These are phyloP conservation scores for Melanerpes formicivorus DNA, from an alignment of 2,113 vertebrate genomes.

Conservation along the genomic window DNA sequence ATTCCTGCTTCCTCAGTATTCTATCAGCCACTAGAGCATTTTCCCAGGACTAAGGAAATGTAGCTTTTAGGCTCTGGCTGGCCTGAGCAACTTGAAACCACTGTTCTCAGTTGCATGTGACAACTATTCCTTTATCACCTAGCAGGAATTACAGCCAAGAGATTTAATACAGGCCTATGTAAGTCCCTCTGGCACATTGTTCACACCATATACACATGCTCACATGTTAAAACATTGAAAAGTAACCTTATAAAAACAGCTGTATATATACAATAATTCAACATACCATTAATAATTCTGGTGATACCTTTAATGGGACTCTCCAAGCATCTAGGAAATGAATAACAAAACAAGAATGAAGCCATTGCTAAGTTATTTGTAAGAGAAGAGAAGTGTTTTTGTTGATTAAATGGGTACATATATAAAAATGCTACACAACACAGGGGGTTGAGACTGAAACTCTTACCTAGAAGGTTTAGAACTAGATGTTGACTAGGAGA, in stretches of 20 bases:
- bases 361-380: rapidly evolving
- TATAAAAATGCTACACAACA: background rate
- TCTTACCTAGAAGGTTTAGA: constrained; percentile 86
- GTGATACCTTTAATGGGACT: constrained; percentile 88
- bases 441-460: background rate
- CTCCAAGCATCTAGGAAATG: constrained; percentile 87
- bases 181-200: background rate
- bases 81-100: too few relatives aligned
- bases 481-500: constrained; percentile 88
- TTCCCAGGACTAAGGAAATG: too few relatives aligned
- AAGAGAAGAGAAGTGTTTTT: background rate
- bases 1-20: too few relatives aligned
- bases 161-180: background rate
- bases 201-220: background rate
- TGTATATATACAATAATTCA: background rate
- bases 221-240: background rate
- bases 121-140: too few relatives aligned
- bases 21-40: too few relatives aligned
- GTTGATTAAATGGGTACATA: background rate
- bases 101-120: too few relatives aligned
- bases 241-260: background rate
- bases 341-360: background rate
- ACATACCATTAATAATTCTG: constrained; percentile 90
- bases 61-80: too few relatives aligned
- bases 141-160: background rate